Evolutionary conservation across 2,113 vertebrate genomes (phyloP).

Genomic region (Mormyrus iriodes): DNA sequence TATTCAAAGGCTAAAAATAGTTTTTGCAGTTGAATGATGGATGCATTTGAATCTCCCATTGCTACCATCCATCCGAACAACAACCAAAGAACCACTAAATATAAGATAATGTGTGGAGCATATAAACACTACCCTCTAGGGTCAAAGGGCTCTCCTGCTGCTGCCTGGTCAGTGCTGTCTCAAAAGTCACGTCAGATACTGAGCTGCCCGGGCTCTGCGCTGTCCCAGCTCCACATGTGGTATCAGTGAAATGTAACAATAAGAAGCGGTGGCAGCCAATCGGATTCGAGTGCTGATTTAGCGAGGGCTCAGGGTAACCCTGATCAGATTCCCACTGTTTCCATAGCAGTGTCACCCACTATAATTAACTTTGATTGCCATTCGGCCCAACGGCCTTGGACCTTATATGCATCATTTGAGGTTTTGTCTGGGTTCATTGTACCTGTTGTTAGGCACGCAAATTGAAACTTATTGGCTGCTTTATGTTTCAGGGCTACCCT

Average conservation of each 20-base stretch:
- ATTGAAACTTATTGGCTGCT: constrained; percentile 26
- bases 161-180: neutral
- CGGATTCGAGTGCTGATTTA: constrained; percentile 25
- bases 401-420: constrained; percentile 28
- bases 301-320: constrained; percentile 21
- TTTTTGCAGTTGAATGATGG: neutral
- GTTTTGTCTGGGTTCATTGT: constrained; percentile 25
- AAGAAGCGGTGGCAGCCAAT: constrained; percentile 19
- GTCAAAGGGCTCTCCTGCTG: neutral
- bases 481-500: constrained; percentile 11
- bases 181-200: neutral
- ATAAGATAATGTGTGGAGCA: neutral
- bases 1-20: neutral
- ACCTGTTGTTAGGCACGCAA: constrained; percentile 19
- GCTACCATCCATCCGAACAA: neutral
- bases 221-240: neutral
- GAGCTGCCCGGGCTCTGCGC: neutral
- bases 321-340: constrained; percentile 36
- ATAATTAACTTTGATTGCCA: constrained; percentile 34
- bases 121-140: neutral
- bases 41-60: neutral
- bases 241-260: constrained; percentile 28
- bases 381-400: constrained; percentile 13
- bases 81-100: neutral
- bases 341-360: constrained; percentile 28